Evolutionary conservation across 1,140 invertebrate genomes (phyloP).

Genomic region (Prorops nasuta): DNA sequence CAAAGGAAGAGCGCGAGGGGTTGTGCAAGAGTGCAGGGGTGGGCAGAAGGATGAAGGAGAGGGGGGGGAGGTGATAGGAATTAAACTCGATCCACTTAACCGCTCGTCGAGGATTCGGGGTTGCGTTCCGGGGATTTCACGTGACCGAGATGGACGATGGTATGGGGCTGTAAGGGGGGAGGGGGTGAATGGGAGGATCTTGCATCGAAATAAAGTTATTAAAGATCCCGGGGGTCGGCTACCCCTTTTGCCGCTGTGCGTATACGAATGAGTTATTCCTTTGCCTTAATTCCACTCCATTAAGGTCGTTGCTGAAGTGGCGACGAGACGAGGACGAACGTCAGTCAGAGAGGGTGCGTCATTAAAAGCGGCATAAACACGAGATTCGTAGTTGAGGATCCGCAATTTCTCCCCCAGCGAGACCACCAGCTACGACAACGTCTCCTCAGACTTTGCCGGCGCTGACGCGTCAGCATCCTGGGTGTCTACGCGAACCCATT

Average conservation of each 20-base stretch:
- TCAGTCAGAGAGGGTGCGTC: conserved; percentile 11
- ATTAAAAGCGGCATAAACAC: conserved; percentile 26
- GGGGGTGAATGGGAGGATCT: background rate
- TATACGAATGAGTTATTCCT: conserved; percentile 35
- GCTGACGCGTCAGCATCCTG: no score
- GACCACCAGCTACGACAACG: no score
- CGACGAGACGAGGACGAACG: conserved; percentile 14
- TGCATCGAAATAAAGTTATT: conserved; percentile 33
- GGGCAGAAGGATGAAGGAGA: background rate
- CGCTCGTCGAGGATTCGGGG: conserved; percentile 28
- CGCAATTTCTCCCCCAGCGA: no score
- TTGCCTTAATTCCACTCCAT: conserved; percentile 32
- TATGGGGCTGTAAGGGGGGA: background rate
- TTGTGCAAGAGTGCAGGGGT: background rate
- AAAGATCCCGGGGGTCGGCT: conserved; percentile 14
- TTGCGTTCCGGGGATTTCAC: conserved; percentile 24
- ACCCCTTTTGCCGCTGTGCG: conserved; percentile 23
- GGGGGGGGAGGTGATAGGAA: conserved; percentile 8
- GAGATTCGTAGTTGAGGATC: no score
- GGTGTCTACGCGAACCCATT: no score
- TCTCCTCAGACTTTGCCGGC: no score
- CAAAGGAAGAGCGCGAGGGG: no score
- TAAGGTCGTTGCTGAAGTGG: conserved; percentile 24
- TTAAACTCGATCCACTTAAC: conserved; percentile 32
- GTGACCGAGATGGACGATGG: conserved; percentile 13